A percentile compares a stretch with the other conserved stretches of the same genome.
Conservation (phyloP, 2,797 vertebrate genomes). For the Poecilia velifera region DNA sequence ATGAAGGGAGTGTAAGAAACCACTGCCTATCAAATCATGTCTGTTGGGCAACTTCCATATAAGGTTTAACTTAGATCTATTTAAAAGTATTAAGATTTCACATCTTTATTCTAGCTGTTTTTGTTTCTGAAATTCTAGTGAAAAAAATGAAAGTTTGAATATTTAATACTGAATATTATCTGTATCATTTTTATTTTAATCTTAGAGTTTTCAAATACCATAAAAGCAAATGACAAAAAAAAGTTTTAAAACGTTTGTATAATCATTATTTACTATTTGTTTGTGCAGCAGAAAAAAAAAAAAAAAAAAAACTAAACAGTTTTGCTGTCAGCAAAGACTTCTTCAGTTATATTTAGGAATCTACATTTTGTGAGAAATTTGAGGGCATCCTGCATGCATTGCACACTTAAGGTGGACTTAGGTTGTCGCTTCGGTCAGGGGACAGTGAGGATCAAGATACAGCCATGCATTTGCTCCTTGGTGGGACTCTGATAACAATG, state of each 20-base stretch:
- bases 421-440: not conserved
- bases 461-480: not conserved
- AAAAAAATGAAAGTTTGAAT: not conserved
- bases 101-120: not conserved
- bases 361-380: not conserved
- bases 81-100: not conserved
- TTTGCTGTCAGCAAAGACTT: not conserved
- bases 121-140: not conserved
- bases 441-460: not conserved
- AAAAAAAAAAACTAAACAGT: conserved; percentile 2
- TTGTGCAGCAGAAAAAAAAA: not conserved
- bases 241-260: not conserved
- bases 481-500: not conserved
- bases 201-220: not conserved
- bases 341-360: not conserved
- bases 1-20: not conserved
- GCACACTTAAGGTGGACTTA: not conserved
- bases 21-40: not conserved
- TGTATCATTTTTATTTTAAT: not conserved
- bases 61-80: not conserved
- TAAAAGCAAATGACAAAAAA: not conserved
- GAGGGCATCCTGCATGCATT: not conserved
- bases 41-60: not conserved
- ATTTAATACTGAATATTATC: not conserved
- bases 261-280: not conserved